Evolutionary conservation across 2,113 vertebrate species (phyloP).

Genomic region (Trichomycterus rosablanca): DNA sequence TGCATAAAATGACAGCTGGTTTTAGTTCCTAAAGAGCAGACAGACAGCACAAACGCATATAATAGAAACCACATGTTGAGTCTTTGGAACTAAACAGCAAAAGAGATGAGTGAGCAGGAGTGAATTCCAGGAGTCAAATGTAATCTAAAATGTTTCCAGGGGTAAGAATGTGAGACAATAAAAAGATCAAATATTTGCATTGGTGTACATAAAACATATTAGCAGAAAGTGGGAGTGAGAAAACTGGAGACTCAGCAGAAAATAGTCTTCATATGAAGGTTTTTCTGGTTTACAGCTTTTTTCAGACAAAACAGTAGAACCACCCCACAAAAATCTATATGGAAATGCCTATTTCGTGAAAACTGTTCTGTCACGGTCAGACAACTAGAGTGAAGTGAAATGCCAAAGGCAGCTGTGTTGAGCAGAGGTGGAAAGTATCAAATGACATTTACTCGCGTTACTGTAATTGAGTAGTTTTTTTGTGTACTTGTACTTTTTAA

Average conservation of each 20-base stretch:
- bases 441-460: too few species aligned
- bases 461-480: too few species aligned
- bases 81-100: neutral
- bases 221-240: neutral
- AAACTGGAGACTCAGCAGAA: conserved; percentile 12
- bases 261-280: conserved; percentile 8
- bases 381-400: too few species aligned
- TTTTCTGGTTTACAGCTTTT: conserved; percentile 13
- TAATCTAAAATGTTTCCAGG: conserved; percentile 11
- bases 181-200: too few species aligned
- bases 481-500: too few species aligned
- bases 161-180: neutral
- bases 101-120: neutral
- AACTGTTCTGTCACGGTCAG: too few species aligned
- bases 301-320: too few species aligned
- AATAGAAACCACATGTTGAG: conserved; percentile 26
- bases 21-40: conserved; percentile 9
- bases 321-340: too few species aligned
- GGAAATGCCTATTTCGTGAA: too few species aligned
- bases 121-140: conserved; percentile 11
- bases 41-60: neutral
- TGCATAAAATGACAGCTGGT: conserved; percentile 15
- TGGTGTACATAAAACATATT: too few species aligned
- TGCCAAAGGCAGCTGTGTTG: too few species aligned
- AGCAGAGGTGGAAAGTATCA: too few species aligned